Base-by-base conservation (phyloP, 2,113 vertebrate genomes). In the Mustelus asterias region DNA sequence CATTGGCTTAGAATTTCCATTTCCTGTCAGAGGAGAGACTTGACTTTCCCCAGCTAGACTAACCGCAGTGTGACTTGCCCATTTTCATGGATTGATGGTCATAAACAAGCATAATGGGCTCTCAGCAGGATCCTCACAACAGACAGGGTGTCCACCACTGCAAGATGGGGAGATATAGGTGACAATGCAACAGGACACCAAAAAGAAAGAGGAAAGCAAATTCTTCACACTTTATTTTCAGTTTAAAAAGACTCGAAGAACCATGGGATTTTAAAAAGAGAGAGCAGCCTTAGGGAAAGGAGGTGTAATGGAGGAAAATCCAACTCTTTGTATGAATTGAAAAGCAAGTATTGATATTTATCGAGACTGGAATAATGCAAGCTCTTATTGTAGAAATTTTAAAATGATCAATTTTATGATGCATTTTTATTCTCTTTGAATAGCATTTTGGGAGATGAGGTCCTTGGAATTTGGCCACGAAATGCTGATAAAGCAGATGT, bases 401-500 rank as follows among this genome's bases (percentile, higher is more conserved):
- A 0, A 94, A 69, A 67, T 48, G 44, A 70, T 72, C 33, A 8
- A 95, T 54, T 60, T 54, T 76, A 48, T 54, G 22, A 67, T 96
- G 29, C 37, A 29, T 48, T 96, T 26, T 95, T 96, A 54, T 22
- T 67, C 3, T 89, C 5, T 78, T 96, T 96, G 78, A 94, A 85
- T 97, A 99, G 99, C 96, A 98, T 98, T 96, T 98, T 99, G 16
- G 99, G 99, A 37, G 99, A 99, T 0, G 99, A 99, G 97, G 99
- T 99, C 88, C 97, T 99, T 54, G 99, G 99, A 0, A 97, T 99
- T 96, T 99, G 99, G 99, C 99, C 99, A 0, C 97, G 99, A 20
- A 99, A 99, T 0, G 97, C 99, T 0, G 99, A 99, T 88, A 99
- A 98, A 96, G 98, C 98, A 0, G 98, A 99, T 0, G 99, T 99